Conservation (phyloP, 2,888 invertebrate genomes). For the Drosophila kuntzei region DNA sequence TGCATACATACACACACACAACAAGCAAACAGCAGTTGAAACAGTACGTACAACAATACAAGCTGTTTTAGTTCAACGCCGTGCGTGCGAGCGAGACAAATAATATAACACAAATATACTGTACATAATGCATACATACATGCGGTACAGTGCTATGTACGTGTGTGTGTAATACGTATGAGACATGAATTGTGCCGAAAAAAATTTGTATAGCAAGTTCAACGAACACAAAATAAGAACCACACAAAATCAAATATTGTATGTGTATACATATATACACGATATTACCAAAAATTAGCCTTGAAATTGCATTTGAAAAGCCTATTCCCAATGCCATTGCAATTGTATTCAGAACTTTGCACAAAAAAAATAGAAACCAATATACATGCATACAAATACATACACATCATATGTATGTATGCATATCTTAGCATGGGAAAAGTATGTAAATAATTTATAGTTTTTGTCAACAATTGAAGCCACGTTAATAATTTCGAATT, state of each 20-base stretch:
- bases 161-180: background rate
- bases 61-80: conserved; percentile 5
- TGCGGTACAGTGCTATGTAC: background rate
- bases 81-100: conserved; percentile 46
- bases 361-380: background rate
- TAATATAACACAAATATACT: conserved; percentile 19
- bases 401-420: conserved; percentile 2
- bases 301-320: background rate
- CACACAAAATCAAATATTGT: conserved; percentile 5
- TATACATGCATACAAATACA: background rate
- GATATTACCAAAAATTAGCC: background rate
- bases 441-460: background rate
- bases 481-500: conserved; percentile 9
- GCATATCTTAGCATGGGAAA: background rate
- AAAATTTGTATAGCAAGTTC: conserved; percentile 2
- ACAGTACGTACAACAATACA: conserved; percentile 17
- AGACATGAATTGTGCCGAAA: conserved; percentile 9
- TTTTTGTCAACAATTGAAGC: conserved; percentile 1
- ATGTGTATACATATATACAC: background rate
- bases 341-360: background rate
- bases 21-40: conserved; percentile 6
- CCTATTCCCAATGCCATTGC: background rate
- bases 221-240: background rate
- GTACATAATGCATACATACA: conserved; percentile 33
- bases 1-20: conserved; percentile 1